Evolutionary conservation across 2,113 vertebrate species (phyloP).

Genomic region (Varanus salvator): DNA sequence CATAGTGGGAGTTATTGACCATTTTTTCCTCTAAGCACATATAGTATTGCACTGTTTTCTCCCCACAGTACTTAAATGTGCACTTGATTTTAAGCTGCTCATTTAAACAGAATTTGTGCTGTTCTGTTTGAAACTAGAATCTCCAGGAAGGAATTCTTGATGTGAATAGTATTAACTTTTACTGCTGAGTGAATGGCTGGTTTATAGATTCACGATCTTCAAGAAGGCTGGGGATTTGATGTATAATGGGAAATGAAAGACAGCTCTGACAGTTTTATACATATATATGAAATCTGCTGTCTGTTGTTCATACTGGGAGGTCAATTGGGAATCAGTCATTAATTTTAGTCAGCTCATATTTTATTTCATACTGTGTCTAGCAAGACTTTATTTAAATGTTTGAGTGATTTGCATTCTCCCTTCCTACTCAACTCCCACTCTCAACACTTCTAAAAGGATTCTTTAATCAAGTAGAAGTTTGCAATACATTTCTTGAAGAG

Average conservation of each 20-base stretch:
- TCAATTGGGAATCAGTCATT: slow-evolving; percentile 15
- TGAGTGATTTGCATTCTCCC: slow-evolving; percentile 37
- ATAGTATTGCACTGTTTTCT: neutral
- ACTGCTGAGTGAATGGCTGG: slow-evolving; percentile 2
- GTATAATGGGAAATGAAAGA: neutral
- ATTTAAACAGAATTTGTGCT: slow-evolving; percentile 8
- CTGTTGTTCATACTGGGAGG: slow-evolving; percentile 25
- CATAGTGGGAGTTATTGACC: too few relatives aligned
- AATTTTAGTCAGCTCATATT: slow-evolving; percentile 23
- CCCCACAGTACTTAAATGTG: neutral
- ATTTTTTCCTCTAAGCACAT: too few relatives aligned
- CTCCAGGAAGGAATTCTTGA: neutral
- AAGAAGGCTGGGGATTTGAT: neutral
- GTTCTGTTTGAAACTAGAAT: neutral
- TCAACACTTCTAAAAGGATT: slow-evolving; percentile 29
- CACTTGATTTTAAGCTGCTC: neutral
- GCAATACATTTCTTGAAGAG: slow-evolving; percentile 47
- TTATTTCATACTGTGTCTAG: slow-evolving; percentile 24
- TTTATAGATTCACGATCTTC: slow-evolving; percentile 1
- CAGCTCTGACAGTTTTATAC: slow-evolving; percentile 3
- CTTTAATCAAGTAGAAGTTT: slow-evolving; percentile 46
- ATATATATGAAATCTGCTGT: neutral
- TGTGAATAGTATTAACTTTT: neutral
- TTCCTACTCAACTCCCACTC: slow-evolving; percentile 5
- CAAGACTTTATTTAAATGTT: slow-evolving; percentile 38